Conservation (phyloP, 2,888 invertebrate genomes). For the Embidobia sp. region DNA sequence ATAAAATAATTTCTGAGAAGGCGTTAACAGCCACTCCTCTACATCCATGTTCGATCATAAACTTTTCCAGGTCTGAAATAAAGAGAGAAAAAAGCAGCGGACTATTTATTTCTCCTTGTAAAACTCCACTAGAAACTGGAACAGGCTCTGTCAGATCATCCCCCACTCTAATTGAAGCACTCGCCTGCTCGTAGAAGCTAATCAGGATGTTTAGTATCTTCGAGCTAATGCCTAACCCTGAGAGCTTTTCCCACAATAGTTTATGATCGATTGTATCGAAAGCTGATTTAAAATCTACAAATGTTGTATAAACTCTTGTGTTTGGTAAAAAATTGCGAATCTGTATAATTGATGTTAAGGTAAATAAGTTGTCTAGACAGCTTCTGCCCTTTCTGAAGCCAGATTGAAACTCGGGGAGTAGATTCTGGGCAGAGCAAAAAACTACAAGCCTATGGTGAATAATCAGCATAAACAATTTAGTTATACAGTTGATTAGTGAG, state of each 20-base stretch:
- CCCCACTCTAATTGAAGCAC: not conserved
- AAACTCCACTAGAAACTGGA: not conserved
- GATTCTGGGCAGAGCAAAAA: not conserved
- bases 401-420: slow-evolving; percentile 9
- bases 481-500: not conserved
- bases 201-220: slow-evolving; percentile 5
- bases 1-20: not conserved
- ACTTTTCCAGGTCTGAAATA: slow-evolving; percentile 3
- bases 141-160: not conserved
- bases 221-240: not conserved
- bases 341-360: slow-evolving; percentile 5
- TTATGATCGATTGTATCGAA: slow-evolving; percentile 6
- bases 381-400: not conserved
- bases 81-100: slow-evolving; percentile 17
- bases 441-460: not conserved
- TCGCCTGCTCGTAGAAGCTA: slow-evolving; percentile 2
- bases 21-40: not conserved
- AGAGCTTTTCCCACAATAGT: not conserved
- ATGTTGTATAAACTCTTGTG: not conserved
- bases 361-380: slow-evolving; percentile 11
- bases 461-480: slow-evolving; percentile 3
- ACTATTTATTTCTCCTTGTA: slow-evolving; percentile 11
- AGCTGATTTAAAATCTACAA: slow-evolving; percentile 14
- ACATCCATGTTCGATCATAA: not conserved
- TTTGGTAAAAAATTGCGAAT: not conserved